Conservation (phyloP, 1,140 invertebrate species). For the Drosophila subobscura region DNA sequence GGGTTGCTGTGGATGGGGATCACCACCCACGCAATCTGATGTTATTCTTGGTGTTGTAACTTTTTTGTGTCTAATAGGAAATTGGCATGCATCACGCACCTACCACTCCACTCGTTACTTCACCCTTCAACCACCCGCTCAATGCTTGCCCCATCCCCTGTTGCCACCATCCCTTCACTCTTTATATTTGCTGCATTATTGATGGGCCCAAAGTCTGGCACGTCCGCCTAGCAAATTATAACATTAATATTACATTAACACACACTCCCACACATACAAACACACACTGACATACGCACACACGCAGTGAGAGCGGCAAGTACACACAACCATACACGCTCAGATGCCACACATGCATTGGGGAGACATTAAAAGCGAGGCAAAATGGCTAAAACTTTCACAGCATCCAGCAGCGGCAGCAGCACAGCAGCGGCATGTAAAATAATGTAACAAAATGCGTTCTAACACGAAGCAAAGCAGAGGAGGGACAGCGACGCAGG, state of each 20-base stretch:
- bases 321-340: background rate
- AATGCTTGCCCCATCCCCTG: background rate
- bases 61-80: slow-evolving; percentile 21
- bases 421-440: slow-evolving; percentile 44
- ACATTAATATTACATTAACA: slow-evolving; percentile 81
- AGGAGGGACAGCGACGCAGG: slow-evolving; percentile 2
- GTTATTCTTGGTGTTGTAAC: no score
- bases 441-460: slow-evolving; percentile 68
- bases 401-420: slow-evolving; percentile 38
- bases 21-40: no score
- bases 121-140: background rate
- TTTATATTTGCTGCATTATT: slow-evolving; percentile 67
- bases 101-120: background rate
- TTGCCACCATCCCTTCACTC: slow-evolving; percentile 1
- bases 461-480: slow-evolving; percentile 37
- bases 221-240: slow-evolving; percentile 69
- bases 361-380: slow-evolving; percentile 75
- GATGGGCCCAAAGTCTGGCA: slow-evolving; percentile 49
- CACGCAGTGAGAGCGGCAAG: slow-evolving; percentile 1
- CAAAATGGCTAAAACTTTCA: slow-evolving; percentile 57
- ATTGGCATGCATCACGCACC: slow-evolving; percentile 15
- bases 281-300: slow-evolving; percentile 23
- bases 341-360: slow-evolving; percentile 47
- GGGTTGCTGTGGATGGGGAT: no score
- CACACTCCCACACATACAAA: slow-evolving; percentile 39